Percentiles rank a stretch among this genome's conserved stretches.
These are phyloP conservation scores for Steinernema carpocapsae DNA, from an alignment of 2,888 invertebrate species.

Conservation along the genomic window DNA sequence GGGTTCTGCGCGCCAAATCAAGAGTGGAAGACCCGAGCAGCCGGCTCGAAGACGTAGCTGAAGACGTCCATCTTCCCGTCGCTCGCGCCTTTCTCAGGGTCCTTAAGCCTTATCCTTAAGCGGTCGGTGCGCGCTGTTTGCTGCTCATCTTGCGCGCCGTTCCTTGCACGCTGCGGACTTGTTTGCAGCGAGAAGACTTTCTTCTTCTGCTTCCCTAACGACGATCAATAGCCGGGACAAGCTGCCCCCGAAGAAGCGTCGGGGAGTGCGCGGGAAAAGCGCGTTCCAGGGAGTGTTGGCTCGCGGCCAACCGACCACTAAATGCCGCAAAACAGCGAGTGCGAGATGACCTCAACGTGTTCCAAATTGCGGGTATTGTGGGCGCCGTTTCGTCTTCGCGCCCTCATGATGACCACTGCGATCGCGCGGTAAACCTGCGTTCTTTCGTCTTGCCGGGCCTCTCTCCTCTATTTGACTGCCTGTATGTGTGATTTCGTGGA, in stretches of 20 bases:
- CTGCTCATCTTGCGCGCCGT: neutral
- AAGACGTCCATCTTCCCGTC: neutral
- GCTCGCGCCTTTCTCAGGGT: neutral
- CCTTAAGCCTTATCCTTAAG: neutral
- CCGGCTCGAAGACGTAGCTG: neutral
- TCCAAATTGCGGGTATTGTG: conserved; percentile 17
- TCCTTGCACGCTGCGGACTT: too few relatives aligned
- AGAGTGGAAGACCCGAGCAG: neutral
- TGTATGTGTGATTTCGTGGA: too few relatives aligned
- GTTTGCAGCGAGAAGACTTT: too few relatives aligned
- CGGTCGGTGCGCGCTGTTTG: neutral
- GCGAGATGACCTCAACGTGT: conserved; percentile 11
- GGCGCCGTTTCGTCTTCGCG: too few relatives aligned
- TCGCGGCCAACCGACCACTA: conserved; percentile 6
- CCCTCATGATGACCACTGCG: too few relatives aligned
- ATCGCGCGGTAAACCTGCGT: conserved; percentile 1
- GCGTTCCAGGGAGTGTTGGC: neutral
- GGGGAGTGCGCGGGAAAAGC: neutral
- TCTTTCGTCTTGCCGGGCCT: neutral
- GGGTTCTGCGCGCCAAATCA: neutral
- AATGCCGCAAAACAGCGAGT: neutral
- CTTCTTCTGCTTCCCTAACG: too few relatives aligned
- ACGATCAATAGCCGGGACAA: neutral
- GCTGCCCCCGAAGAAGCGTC: neutral
- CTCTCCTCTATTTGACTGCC: neutral